phyloP scores from a whole-genome alignment of 2,113 vertebrate genomes.

The Octodon degus region DNA sequence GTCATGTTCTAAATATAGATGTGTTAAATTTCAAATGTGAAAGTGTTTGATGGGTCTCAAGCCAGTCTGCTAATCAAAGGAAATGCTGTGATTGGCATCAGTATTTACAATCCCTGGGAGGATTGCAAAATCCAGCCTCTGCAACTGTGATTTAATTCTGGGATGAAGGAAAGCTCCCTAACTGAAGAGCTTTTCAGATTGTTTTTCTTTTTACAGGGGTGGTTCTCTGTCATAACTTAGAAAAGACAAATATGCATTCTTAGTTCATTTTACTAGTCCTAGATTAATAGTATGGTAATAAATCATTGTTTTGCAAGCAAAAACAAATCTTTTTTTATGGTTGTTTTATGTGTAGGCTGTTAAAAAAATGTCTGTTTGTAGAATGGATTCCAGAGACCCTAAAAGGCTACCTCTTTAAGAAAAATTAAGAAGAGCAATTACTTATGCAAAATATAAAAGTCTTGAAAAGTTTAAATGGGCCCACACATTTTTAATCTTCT shows the following conservation, averaged over 20 bases:
- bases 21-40: constrained; percentile 84
- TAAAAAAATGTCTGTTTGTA: not conserved
- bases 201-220: constrained; percentile 63
- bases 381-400: not conserved
- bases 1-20: constrained; percentile 86
- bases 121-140: constrained; percentile 82
- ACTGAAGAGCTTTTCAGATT: constrained; percentile 44
- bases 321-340: constrained; percentile 33
- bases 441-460: constrained; percentile 15
- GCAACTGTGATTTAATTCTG: constrained; percentile 80
- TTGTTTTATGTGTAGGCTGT: not conserved
- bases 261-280: not conserved
- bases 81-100: constrained; percentile 84
- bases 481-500: not conserved
- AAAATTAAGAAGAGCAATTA: not conserved
- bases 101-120: constrained; percentile 80
- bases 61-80: constrained; percentile 86
- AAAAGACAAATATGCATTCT: constrained; percentile 54
- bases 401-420: not conserved
- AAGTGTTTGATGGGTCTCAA: constrained; percentile 83
- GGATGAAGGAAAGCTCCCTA: constrained; percentile 80
- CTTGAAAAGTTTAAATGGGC: constrained; percentile 32
- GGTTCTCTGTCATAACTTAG: constrained; percentile 38
- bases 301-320: constrained; percentile 50
- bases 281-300: not conserved